Conservation (phyloP, 2,113 vertebrate species). For the Brienomyrus longianalis region DNA sequence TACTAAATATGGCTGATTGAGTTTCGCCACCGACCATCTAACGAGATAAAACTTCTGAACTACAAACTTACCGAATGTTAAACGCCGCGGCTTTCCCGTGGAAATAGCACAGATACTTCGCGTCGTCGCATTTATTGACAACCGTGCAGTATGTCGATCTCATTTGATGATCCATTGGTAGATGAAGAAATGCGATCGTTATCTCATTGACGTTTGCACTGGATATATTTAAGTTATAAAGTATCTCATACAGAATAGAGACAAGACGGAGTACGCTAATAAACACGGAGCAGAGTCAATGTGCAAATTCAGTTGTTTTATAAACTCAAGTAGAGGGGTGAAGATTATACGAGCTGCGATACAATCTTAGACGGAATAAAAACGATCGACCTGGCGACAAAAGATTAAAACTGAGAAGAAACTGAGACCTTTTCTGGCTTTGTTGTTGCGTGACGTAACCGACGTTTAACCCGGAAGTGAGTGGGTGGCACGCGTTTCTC, state of each 20-base stretch:
- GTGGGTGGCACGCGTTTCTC: background rate
- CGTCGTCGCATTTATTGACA: conserved; percentile 36
- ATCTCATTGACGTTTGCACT: background rate
- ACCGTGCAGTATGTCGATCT: conserved; percentile 34
- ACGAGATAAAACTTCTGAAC: background rate
- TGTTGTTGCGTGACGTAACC: background rate
- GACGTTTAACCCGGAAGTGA: background rate
- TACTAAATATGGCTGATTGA: background rate
- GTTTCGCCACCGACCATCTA: background rate
- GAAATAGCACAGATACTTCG: conserved; percentile 45
- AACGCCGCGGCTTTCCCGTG: conserved; percentile 27
- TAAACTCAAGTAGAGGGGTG: background rate
- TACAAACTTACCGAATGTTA: conserved; percentile 45
- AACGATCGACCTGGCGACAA: background rate
- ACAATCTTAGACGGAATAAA: background rate
- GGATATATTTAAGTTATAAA: background rate
- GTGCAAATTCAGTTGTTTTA: background rate
- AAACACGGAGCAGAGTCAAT: background rate
- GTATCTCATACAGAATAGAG: background rate
- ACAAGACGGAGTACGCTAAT: background rate
- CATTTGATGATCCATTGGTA: conserved; percentile 2
- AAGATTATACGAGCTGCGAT: background rate
- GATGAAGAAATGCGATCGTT: background rate
- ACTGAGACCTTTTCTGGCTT: background rate
- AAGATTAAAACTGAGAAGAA: background rate